These are phyloP conservation scores for Nudaria mundana DNA, from an alignment of 2,888 invertebrate genomes.

Conservation along the genomic window DNA sequence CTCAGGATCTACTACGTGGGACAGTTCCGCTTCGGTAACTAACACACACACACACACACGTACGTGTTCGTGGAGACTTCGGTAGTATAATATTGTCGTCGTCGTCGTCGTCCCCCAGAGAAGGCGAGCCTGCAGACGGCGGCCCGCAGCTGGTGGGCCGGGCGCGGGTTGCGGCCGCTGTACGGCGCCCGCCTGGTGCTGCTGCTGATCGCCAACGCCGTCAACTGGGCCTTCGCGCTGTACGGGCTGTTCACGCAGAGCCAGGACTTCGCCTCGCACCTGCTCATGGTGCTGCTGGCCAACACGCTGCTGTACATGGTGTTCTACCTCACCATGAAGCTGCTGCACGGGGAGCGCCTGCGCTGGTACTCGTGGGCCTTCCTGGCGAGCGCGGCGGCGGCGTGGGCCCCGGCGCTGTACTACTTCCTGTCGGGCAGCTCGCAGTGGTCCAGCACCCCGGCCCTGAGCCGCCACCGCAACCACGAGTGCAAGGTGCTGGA, in stretches of 20 bases:
- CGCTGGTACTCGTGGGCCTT: conserved; percentile 83
- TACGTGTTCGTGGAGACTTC: neutral
- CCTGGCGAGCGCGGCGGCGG: conserved; percentile 82
- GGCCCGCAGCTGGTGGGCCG: conserved; percentile 48
- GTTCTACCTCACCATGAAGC: conserved; percentile 94
- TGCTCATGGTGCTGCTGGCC: conserved; percentile 89
- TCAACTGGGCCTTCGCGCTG: conserved; percentile 86
- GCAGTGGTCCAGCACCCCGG: conserved; percentile 81
- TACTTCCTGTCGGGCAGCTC: conserved; percentile 54
- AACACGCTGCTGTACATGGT: conserved; percentile 90
- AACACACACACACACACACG: neutral
- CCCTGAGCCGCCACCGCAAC: conserved; percentile 83
- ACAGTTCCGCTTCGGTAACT: conserved; percentile 85
- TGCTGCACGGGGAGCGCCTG: conserved; percentile 84
- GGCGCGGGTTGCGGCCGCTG: conserved; percentile 49
- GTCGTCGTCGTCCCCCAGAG: conserved; percentile 39
- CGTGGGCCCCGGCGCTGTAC: conserved; percentile 76
- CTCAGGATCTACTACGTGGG: conserved; percentile 90
- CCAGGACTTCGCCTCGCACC: conserved; percentile 89
- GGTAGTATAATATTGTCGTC: neutral
- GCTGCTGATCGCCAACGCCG: conserved; percentile 83
- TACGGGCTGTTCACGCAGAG: conserved; percentile 84
- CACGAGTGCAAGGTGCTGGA: conserved; percentile 64
- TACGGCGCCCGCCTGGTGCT: conserved; percentile 80
- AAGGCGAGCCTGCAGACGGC: conserved; percentile 53